Evolutionary conservation across 2,797 vertebrate genomes (phyloP).

Genomic region (Chaenodraco wilsoni): DNA sequence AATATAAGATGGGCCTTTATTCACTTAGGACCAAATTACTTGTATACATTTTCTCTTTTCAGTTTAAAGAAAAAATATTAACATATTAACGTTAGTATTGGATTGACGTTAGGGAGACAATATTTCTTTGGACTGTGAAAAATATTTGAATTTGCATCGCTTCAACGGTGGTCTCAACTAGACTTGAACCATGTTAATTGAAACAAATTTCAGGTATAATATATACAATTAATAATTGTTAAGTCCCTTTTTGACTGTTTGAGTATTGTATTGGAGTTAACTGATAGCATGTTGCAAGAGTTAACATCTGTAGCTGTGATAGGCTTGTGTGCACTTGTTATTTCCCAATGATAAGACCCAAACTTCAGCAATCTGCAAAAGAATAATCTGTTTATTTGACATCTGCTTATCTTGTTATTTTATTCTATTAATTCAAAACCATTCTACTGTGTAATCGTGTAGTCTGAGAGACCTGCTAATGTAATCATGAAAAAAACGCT

Average conservation of each 20-base stretch:
- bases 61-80: too few relatives aligned
- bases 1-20: too few relatives aligned
- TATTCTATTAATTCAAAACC: slow-evolving; percentile 46
- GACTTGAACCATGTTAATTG: too few relatives aligned
- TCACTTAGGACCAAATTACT: too few relatives aligned
- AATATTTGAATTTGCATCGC: too few relatives aligned
- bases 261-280: not conserved
- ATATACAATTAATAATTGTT: not conserved
- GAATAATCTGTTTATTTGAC: slow-evolving; percentile 59
- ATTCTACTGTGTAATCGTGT: slow-evolving; percentile 62
- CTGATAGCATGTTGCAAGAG: not conserved
- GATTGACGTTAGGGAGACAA: too few relatives aligned
- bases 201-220: too few relatives aligned
- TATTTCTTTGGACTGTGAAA: too few relatives aligned
- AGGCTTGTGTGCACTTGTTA: not conserved
- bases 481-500: slow-evolving; percentile 43
- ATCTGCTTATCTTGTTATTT: slow-evolving; percentile 55
- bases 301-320: not conserved
- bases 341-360: slow-evolving; percentile 8
- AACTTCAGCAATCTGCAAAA: slow-evolving; percentile 24
- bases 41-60: too few relatives aligned
- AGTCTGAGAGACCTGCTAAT: slow-evolving; percentile 42
- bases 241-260: not conserved
- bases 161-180: too few relatives aligned
- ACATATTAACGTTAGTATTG: too few relatives aligned